phyloP scores from a whole-genome alignment of 2,888 invertebrate genomes.

The Nymphalis urticae region DNA sequence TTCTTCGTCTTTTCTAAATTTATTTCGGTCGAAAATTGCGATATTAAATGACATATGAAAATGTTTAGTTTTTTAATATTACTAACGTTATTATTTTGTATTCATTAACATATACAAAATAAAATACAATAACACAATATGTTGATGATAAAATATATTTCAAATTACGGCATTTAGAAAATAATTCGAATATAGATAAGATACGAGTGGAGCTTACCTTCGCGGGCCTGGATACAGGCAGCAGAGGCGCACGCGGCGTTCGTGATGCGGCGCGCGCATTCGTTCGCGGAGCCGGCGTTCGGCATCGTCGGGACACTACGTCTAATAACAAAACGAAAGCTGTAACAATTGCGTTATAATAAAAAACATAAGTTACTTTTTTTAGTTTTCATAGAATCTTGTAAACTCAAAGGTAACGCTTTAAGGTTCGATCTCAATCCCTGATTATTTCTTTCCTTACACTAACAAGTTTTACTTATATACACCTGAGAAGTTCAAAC shows the following conservation, averaged over 20 bases:
- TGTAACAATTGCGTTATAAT: neutral
- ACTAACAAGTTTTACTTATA: too few species aligned
- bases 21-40: neutral
- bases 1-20: constrained; percentile 8
- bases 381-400: too few species aligned
- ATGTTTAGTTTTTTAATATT: neutral
- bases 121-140: too few species aligned
- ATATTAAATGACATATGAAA: too few species aligned
- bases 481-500: too few species aligned
- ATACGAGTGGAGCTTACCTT: constrained; percentile 8
- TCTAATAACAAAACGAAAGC: constrained; percentile 36
- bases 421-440: too few species aligned
- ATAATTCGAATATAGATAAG: too few species aligned
- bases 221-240: constrained; percentile 9
- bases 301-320: constrained; percentile 48
- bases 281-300: constrained; percentile 45
- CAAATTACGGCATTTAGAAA: too few species aligned
- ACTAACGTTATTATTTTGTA: neutral
- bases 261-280: constrained; percentile 13
- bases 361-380: neutral
- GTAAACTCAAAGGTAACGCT: too few species aligned
- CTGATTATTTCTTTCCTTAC: too few species aligned
- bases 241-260: constrained; percentile 15
- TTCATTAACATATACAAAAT: too few species aligned
- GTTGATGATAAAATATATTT: too few species aligned